Percentiles rank a stretch among this genome's conserved stretches.
These are phyloP conservation scores for Cotesia chilonis DNA, from an alignment of 1,140 invertebrate genomes.

Conservation along the genomic window DNA sequence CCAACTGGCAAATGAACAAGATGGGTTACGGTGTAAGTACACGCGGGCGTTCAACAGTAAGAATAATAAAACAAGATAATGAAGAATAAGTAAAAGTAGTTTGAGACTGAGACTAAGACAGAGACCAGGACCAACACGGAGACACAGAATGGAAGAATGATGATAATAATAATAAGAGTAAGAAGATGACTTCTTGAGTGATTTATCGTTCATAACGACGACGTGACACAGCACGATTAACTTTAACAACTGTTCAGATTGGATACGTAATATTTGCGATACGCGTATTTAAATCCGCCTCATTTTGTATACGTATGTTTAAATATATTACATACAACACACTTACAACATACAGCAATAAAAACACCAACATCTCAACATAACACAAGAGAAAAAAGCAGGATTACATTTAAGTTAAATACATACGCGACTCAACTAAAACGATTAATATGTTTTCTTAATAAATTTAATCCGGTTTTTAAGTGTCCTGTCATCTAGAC, in stretches of 20 bases:
- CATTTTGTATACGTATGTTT: slow-evolving; percentile 7
- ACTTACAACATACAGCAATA: too few relatives aligned
- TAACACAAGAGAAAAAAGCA: neutral
- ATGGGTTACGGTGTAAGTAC: neutral
- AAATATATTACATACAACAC: neutral
- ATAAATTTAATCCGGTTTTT: slow-evolving; percentile 24
- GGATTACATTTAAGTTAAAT: slow-evolving; percentile 21
- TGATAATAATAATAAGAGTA: neutral
- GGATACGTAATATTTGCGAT: slow-evolving; percentile 25
- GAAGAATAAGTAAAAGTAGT: too few relatives aligned
- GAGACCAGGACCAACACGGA: neutral
- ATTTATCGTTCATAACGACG: slow-evolving; percentile 40
- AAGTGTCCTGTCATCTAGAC: slow-evolving; percentile 4
- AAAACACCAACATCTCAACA: too few relatives aligned
- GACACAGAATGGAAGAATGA: neutral
- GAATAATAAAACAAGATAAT: too few relatives aligned
- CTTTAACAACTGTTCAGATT: slow-evolving; percentile 20
- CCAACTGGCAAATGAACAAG: slow-evolving; percentile 16
- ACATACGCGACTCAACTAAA: neutral
- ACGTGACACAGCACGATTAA: slow-evolving; percentile 36
- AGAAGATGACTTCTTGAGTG: slow-evolving; percentile 18
- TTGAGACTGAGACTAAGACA: too few relatives aligned
- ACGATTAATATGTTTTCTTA: slow-evolving; percentile 31
- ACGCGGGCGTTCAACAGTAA: slow-evolving; percentile 7
- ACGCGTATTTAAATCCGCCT: slow-evolving; percentile 15